These are phyloP conservation scores for Caranx melampygus DNA, from an alignment of 2,113 vertebrate species.

Conservation along the genomic window DNA sequence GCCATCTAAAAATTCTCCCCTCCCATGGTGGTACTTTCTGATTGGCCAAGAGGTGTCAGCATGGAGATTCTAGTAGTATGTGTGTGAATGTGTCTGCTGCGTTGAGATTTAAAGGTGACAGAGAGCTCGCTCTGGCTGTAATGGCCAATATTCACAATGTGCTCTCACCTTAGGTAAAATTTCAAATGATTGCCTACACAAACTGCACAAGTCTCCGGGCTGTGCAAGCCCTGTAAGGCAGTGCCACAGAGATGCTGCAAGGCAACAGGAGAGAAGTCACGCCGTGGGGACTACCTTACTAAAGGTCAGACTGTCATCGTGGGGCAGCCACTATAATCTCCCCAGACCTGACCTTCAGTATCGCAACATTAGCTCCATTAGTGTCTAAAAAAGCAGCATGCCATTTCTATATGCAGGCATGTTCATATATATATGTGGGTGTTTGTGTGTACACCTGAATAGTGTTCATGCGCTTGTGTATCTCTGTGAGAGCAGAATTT, in stretches of 20 bases:
- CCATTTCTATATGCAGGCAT: conserved; percentile 19
- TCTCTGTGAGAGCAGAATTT: conserved; percentile 19
- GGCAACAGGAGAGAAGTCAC: conserved; percentile 49
- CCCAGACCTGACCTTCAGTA: conserved; percentile 75
- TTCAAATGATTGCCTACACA: conserved; percentile 25
- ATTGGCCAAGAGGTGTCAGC: conserved; percentile 2
- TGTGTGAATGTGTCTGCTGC: background rate
- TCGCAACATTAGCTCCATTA: conserved; percentile 72
- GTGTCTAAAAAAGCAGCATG: conserved; percentile 52
- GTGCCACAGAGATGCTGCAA: conserved; percentile 26
- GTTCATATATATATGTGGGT: conserved; percentile 27
- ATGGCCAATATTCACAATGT: too few relatives aligned
- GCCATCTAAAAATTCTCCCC: background rate
- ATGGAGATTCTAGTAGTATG: background rate
- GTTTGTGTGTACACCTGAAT: conserved; percentile 28
- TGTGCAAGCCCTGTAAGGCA: conserved; percentile 19
- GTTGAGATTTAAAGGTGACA: background rate
- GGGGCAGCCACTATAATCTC: conserved; percentile 67
- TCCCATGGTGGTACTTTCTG: background rate
- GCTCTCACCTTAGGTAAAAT: background rate
- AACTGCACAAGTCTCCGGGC: conserved; percentile 6
- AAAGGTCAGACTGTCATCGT: conserved; percentile 80
- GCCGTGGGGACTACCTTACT: conserved; percentile 55
- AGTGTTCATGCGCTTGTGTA: conserved; percentile 21
- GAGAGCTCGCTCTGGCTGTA: too few relatives aligned